Percentiles rank a stretch among this genome's conserved stretches.
phyloP scores from a whole-genome alignment of 2,888 invertebrate species.

The Sarcophaga rosellei region DNA sequence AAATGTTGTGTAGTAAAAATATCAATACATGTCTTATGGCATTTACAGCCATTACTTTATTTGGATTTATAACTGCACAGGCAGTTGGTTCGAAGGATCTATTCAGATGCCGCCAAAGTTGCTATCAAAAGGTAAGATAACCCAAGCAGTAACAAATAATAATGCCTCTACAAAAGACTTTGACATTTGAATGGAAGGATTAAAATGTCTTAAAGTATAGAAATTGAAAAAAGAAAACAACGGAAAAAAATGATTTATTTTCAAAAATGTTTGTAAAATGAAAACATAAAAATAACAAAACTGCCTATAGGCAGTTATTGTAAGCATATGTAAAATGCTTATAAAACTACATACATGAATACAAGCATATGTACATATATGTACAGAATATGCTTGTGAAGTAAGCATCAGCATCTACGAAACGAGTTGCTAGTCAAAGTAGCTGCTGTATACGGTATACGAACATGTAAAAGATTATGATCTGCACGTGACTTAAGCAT shows the following conservation, averaged over 20 bases:
- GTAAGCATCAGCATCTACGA: conserved; percentile 25
- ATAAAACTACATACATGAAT: not conserved
- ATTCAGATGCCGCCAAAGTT: conserved; percentile 80
- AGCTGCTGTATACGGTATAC: not conserved
- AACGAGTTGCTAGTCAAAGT: not conserved
- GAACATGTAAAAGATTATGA: conserved; percentile 64
- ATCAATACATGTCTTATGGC: conserved; percentile 58
- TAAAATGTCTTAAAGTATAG: conserved; percentile 38
- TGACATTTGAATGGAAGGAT: conserved; percentile 61
- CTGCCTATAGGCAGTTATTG: not conserved
- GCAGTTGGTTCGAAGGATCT: conserved; percentile 77
- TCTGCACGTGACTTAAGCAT: conserved; percentile 68
- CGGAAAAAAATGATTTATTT: conserved; percentile 28
- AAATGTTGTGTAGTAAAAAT: conserved; percentile 57
- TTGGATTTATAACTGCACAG: conserved; percentile 71
- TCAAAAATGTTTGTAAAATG: conserved; percentile 18
- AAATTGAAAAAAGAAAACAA: conserved; percentile 3
- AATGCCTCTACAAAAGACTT: conserved; percentile 39
- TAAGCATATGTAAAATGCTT: conserved; percentile 15
- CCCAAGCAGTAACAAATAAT: no score
- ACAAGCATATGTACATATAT: not conserved
- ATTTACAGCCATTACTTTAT: conserved; percentile 68
- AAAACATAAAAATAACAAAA: conserved; percentile 30
- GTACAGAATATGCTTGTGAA: not conserved
- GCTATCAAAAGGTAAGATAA: conserved; percentile 79